Conservation (phyloP, 2,797 vertebrate genomes). For the Danio choprae region DNA sequence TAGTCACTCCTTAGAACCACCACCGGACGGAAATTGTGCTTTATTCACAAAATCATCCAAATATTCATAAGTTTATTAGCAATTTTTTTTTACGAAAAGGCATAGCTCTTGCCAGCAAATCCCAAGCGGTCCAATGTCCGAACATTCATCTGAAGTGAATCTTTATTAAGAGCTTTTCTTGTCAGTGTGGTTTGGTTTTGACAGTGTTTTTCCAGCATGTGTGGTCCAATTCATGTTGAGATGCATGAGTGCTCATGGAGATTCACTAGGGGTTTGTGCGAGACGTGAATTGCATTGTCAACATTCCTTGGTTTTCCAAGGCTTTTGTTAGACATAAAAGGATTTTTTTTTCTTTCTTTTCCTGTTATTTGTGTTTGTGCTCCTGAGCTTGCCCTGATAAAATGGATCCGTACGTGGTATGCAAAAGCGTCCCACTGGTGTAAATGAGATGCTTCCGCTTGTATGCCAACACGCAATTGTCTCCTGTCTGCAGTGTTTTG, state of each 20-base stretch:
- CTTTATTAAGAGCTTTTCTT: not conserved
- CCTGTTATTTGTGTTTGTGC: conserved; percentile 21
- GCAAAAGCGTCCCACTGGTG: conserved; percentile 1
- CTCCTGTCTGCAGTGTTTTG: conserved; percentile 16
- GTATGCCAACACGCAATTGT: conserved; percentile 17
- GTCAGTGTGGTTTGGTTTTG: not conserved
- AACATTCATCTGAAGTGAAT: conserved; percentile 7
- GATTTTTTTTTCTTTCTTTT: not conserved
- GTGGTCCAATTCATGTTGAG: conserved; percentile 57
- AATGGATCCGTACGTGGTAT: not conserved
- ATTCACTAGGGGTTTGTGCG: conserved; percentile 7
- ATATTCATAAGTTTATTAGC: too few species aligned
- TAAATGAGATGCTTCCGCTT: not conserved
- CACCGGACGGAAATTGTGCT: too few species aligned
- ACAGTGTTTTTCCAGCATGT: conserved; percentile 60
- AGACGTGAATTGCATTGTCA: conserved; percentile 24
- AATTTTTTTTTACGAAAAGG: too few species aligned
- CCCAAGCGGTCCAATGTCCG: conserved; percentile 2
- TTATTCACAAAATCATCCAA: too few species aligned
- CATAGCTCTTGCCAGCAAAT: too few species aligned
- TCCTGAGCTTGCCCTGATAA: conserved; percentile 36
- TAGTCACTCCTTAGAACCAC: too few species aligned
- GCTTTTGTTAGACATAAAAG: conserved; percentile 30
- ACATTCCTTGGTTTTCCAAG: conserved; percentile 13
- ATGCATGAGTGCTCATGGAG: conserved; percentile 40